Conservation (phyloP, 2,888 invertebrate species). For the Zaprionus obscuricornis region DNA sequence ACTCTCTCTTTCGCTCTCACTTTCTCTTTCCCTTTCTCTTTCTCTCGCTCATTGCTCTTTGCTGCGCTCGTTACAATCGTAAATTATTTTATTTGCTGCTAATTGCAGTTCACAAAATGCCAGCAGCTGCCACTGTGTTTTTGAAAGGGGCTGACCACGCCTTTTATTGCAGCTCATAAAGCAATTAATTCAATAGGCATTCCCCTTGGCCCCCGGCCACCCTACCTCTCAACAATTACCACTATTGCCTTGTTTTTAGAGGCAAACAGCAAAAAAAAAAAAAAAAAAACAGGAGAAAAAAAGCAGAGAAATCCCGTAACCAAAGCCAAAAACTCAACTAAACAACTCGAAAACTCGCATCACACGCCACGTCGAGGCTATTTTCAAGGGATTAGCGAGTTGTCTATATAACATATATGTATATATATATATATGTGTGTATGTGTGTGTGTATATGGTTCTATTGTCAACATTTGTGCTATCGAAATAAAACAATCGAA, state of each 20-base stretch:
- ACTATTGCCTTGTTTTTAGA: too few species aligned
- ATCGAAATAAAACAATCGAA: constrained; percentile 48
- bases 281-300: neutral
- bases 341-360: constrained; percentile 39
- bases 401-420: constrained; percentile 5
- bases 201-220: neutral
- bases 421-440: neutral
- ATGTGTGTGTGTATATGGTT: constrained; percentile 4
- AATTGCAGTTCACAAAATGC: constrained; percentile 72
- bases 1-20: neutral
- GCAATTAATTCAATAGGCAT: constrained; percentile 69
- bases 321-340: constrained; percentile 49
- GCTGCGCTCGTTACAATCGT: constrained; percentile 66
- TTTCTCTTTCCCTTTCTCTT: neutral
- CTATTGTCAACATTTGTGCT: constrained; percentile 57
- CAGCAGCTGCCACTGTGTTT: constrained; percentile 39
- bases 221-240: neutral
- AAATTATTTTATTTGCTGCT: constrained; percentile 79
- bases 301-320: neutral
- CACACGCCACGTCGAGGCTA: constrained; percentile 46
- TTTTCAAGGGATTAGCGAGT: constrained; percentile 65
- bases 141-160: constrained; percentile 21
- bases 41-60: constrained; percentile 7
- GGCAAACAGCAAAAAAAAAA: constrained; percentile 3
- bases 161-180: constrained; percentile 77